Evolutionary conservation across 2,113 vertebrate species (phyloP), one percentile per base, ranked within the genome.

Genomic region (Carlito syrichta): DNA sequence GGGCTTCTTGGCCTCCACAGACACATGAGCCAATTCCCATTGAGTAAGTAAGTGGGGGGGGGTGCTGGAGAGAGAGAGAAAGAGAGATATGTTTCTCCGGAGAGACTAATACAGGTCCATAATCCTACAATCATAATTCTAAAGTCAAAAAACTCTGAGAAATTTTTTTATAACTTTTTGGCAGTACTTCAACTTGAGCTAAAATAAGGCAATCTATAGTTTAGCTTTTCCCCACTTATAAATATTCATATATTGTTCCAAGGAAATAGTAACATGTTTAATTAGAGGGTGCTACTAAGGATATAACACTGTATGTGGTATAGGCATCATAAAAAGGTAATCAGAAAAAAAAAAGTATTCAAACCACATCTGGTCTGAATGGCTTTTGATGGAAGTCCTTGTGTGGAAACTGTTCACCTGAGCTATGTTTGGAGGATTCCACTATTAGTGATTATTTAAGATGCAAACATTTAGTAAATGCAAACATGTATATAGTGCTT

Each of bases 1-100:
- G n/a, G 35, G 35, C 45, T 19, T 25, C 19, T 22, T 20, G 50
- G 48, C 32, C 32, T 78, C 32, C 38, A 27, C 13, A 27, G 17
- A 17, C 14, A 19, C 12, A 10, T 19, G 38, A 82, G 8, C n/a
- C 38, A 71, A 43, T 25, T 43, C 22, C 69, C 10, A 71, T n/a
- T 8, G 0, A 30, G 43, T 8, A 1, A 45, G 40, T 13, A 5
- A 22, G 3, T 14, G 6, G 2, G 13, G 4, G 23, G 13, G 23
- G 3, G 6, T 27, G 40, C 6, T n/a, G n/a, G n/a, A n/a, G n/a
- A n/a, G n/a, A n/a, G n/a, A n/a, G n/a, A n/a, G n/a, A n/a, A n/a
- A n/a, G n/a, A n/a, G n/a, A n/a, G n/a, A n/a, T n/a, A 12, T 25
- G 10, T 40, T 16, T 76, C 45, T 54, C 69, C 77, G 30, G 20